phyloP scores from a whole-genome alignment of 2,797 vertebrate species.

The Rhinella marina region DNA sequence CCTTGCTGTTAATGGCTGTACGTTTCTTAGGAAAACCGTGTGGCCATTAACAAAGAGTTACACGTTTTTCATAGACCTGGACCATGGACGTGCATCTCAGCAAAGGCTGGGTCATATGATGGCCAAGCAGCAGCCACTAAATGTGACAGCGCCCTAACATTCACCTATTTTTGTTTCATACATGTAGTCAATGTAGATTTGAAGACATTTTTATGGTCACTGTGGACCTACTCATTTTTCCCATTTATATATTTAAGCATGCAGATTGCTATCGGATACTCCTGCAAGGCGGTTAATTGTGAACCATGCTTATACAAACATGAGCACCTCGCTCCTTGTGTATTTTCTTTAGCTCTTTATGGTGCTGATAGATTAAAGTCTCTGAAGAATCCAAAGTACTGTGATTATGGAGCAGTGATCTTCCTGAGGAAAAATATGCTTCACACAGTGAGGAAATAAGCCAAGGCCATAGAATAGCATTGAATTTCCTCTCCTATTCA shows the following conservation, averaged over 20 bases:
- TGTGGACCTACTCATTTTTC: not conserved
- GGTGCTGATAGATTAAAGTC: slow-evolving; percentile 64
- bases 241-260: slow-evolving; percentile 54
- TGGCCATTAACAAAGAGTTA: too few relatives aligned
- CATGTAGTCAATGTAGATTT: too few relatives aligned
- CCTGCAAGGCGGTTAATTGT: slow-evolving; percentile 63
- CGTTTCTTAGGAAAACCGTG: too few relatives aligned
- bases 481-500: slow-evolving; percentile 63
- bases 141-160: too few relatives aligned
- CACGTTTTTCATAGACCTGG: too few relatives aligned
- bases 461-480: slow-evolving; percentile 62
- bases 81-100: too few relatives aligned
- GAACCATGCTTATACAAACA: slow-evolving; percentile 73
- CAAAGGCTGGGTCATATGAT: too few relatives aligned
- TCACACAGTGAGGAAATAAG: slow-evolving; percentile 66
- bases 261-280: slow-evolving; percentile 25
- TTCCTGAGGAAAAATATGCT: slow-evolving; percentile 66
- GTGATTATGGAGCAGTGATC: slow-evolving; percentile 64
- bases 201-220: too few relatives aligned
- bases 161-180: too few relatives aligned
- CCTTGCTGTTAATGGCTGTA: too few relatives aligned
- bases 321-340: slow-evolving; percentile 63
- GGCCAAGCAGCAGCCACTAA: too few relatives aligned
- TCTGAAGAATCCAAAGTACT: slow-evolving; percentile 33
- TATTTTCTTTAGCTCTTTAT: slow-evolving; percentile 67